phyloP scores from a whole-genome alignment of 2,113 vertebrate species.

The Cnemophilus loriae region DNA sequence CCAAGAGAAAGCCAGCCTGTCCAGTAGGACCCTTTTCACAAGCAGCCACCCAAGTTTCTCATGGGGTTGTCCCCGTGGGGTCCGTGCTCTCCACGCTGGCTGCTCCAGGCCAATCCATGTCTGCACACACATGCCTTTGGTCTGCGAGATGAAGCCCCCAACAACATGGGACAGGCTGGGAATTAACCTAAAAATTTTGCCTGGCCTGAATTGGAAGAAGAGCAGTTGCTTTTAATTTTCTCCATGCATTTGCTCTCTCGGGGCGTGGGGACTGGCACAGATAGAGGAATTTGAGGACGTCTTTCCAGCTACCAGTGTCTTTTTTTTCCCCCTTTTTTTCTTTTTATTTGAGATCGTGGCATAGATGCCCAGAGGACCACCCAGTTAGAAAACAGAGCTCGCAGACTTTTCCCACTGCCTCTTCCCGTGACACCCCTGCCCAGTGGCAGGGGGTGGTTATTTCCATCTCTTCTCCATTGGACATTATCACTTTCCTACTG shows the following conservation, averaged over 20 bases:
- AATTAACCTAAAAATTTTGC: neutral
- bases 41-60: neutral
- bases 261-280: slow-evolving; percentile 53
- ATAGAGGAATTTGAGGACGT: slow-evolving; percentile 19
- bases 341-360: neutral
- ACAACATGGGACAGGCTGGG: neutral
- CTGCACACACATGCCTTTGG: neutral
- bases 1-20: neutral
- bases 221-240: slow-evolving; percentile 51
- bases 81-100: accelerated
- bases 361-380: slow-evolving; percentile 51
- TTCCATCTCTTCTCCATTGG: neutral
- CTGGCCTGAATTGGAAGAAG: slow-evolving; percentile 38
- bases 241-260: neutral
- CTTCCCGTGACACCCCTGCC: neutral
- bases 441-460: neutral
- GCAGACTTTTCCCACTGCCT: neutral
- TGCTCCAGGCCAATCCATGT: accelerated
- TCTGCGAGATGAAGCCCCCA: neutral
- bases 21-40: neutral
- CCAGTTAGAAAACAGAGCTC: neutral
- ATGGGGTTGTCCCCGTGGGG: accelerated
- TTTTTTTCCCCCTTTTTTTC: neutral
- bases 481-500: neutral
- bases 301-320: slow-evolving; percentile 19